Percentiles rank a stretch among this genome's conserved stretches.
Conservation (phyloP, 1,140 invertebrate species). For the Rhopalosiphum padi region DNA sequence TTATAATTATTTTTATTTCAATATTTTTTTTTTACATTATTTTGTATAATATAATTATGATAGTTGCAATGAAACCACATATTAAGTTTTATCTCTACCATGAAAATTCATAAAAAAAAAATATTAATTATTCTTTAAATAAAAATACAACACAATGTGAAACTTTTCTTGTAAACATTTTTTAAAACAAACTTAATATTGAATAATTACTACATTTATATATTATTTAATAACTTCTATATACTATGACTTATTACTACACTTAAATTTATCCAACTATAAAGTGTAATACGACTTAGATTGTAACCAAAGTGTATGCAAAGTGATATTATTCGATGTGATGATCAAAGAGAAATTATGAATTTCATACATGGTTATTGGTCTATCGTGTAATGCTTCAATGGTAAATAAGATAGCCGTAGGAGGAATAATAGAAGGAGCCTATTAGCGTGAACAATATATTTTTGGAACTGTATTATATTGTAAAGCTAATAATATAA, state of each 20-base stretch:
- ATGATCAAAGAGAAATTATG: conserved; percentile 26
- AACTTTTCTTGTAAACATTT: neutral
- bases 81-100: neutral
- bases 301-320: conserved; percentile 2
- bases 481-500: neutral
- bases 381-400: neutral
- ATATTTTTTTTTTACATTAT: neutral
- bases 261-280: neutral
- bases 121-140: neutral
- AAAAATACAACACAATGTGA: too few relatives aligned
- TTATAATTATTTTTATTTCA: neutral
- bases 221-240: neutral
- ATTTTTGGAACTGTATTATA: neutral
- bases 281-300: neutral
- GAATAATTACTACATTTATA: neutral
- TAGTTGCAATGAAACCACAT: neutral
- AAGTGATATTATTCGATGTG: neutral
- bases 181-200: too few relatives aligned
- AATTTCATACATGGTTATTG: neutral
- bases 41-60: neutral
- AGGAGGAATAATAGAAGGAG: neutral
- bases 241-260: neutral
- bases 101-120: neutral
- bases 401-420: neutral
- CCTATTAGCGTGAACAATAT: neutral